Conservation (phyloP, 2,113 vertebrate species). For the Papio anubis region DNA sequence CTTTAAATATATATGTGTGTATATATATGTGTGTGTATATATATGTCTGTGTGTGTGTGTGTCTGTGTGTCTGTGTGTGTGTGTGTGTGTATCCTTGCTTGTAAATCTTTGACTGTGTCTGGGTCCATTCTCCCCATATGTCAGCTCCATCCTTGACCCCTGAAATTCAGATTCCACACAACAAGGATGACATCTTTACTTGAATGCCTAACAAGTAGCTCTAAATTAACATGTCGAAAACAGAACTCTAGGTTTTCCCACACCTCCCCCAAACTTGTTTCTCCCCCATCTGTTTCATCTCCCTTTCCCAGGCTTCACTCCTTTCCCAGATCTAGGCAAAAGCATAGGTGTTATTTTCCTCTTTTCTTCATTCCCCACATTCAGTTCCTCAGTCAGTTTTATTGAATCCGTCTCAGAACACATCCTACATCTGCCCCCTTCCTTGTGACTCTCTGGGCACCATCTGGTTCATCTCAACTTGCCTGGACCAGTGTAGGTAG, state of each 20-base stretch:
- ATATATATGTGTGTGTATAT: no score
- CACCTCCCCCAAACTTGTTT: neutral
- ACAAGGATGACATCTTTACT: neutral
- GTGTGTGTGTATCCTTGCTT: neutral
- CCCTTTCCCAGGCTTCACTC: neutral
- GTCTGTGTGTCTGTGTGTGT: no score
- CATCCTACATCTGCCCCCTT: neutral
- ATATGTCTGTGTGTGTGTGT: no score
- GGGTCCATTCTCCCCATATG: neutral
- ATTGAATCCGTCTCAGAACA: neutral
- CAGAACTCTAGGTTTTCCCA: neutral
- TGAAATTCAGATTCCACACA: neutral
- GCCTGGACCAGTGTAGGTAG: fast-evolving
- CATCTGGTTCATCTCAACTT: fast-evolving
- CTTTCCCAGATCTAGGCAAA: neutral
- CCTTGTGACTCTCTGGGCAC: neutral
- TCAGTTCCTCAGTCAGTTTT: neutral
- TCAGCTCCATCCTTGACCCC: neutral
- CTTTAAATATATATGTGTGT: neutral
- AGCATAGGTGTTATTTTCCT: neutral
- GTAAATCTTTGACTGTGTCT: neutral
- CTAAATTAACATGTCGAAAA: neutral
- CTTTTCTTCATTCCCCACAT: neutral
- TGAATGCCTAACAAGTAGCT: neutral
- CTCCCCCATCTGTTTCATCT: neutral